Base-by-base conservation (phyloP, 1,140 invertebrate species). In the Lasioglossum baleicum region DNA sequence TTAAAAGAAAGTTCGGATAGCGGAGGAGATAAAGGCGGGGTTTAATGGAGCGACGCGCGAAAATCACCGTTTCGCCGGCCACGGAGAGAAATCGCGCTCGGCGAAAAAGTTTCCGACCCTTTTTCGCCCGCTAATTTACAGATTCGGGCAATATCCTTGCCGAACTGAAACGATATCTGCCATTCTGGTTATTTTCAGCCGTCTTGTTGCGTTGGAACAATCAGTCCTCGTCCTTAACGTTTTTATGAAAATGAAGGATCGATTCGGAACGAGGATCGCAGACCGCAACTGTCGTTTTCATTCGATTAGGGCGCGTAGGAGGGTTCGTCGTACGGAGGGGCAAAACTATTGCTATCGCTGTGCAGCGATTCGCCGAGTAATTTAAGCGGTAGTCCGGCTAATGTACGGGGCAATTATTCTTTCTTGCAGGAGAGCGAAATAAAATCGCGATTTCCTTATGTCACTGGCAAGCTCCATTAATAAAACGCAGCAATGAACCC, bases 401-500 rank as follows among this genome's bases (percentile, higher is more conserved):
- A 79, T 73, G 48, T 79, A 79, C 69, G 70, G 26, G 2, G 61
- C 70, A 44, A 73, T 73, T 78, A 78, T 64, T 73, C 76, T 56
- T 78, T 65, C 76, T 56, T 58, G 48, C 58, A 3, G 44, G 22
- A 35, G 22, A n/a, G n/a, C 56, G 31, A 42, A 79, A 73, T 73
- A 79, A 79, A 79, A 73, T 73, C 22, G 48, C 69, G 60, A 79
- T 79, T 73, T 73, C 56, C 69, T 79, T 79, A 78, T 31, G 76
- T 73, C 76, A 73, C 61, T 73, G 76, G 76, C 61, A 73, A 63
- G 76, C 70, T 31, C 35, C 69, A 73, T 79, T 79, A 79, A 73
- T 79, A 79, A 78, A 79, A 66, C 61, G 67, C 67, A 15, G 75
- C 67, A 64, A 77, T 63, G 61, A 73, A 65, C 48, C 31, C 35